These are phyloP conservation scores for Sialis lutaria DNA, from an alignment of 2,888 invertebrate genomes.

Conservation along the genomic window DNA sequence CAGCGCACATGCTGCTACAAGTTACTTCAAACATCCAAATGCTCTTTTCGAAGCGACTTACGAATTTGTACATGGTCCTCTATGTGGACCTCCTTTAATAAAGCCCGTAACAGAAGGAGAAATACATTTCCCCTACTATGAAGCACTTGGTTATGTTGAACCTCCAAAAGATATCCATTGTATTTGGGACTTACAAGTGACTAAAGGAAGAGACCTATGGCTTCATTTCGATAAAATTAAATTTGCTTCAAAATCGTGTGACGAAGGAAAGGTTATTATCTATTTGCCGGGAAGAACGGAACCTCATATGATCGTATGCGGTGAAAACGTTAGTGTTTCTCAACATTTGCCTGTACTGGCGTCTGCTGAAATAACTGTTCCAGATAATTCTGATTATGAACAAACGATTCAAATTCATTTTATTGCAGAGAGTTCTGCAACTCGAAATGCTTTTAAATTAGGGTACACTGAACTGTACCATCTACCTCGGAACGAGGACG, in stretches of 20 bases:
- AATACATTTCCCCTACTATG: constrained; percentile 73
- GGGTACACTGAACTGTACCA: constrained; percentile 83
- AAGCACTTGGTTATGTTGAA: constrained; percentile 53
- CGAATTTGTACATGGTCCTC: constrained; percentile 76
- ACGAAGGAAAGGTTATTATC: constrained; percentile 73
- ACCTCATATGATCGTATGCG: constrained; percentile 67
- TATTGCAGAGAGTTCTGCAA: constrained; percentile 40
- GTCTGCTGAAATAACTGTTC: constrained; percentile 51
- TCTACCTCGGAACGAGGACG: constrained; percentile 67
- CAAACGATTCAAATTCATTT: constrained; percentile 46
- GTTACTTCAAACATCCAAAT: constrained; percentile 72
- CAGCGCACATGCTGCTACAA: constrained; percentile 67
- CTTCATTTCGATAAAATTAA: constrained; percentile 74
- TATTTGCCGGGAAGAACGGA: constrained; percentile 54
- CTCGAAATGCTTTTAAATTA: constrained; percentile 70
- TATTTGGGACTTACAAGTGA: constrained; percentile 68
- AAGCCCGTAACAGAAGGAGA: constrained; percentile 70
- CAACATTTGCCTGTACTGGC: constrained; percentile 65
- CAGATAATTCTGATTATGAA: constrained; percentile 39
- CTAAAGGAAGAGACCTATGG: constrained; percentile 71
- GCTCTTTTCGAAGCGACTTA: constrained; percentile 75
- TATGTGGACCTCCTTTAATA: constrained; percentile 69
- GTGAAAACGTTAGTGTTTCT: constrained; percentile 68
- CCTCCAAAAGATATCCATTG: constrained; percentile 48
- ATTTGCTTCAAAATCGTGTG: constrained; percentile 69